Evolutionary conservation across 2,797 vertebrate species (phyloP), one percentile per base, ranked within the genome.

Genomic region (Hippocampus kuda): DNA sequence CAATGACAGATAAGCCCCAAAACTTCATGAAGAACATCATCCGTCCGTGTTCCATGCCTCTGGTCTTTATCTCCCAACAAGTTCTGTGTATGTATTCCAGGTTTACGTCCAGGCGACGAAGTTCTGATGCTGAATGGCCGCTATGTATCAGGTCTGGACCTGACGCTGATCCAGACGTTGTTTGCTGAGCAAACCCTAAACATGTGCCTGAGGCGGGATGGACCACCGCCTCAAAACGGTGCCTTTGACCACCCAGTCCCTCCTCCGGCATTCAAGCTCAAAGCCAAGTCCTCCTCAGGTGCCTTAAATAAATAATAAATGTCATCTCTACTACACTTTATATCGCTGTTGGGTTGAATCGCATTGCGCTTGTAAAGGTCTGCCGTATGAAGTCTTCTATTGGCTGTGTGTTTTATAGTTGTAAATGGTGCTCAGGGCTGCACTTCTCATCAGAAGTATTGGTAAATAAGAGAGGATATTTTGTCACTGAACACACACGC

Each of bases 221-320:
- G 85, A 70, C 48, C 73, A 0, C 48, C 9, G 26, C 68, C 76
- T 5, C 56, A 70, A 27, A 65, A 68, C 34, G 0, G 75, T 82
- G 85, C 54, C 77, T 85, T 70, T 81, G 83, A 73, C 74, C 34
- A 54, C 83, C 4, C 73, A 79, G 1, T 84, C 79, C 75, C 81
- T 85, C 71, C 68, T 27, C 54, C 53, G 53, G 70, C 62, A 67
- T 74, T 53, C 24, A 42, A 56, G 60, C 92, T 93, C 30, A 87
- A 84, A 67, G 92, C 94, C 84, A 93, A 88, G 75, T 87, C 92
- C 13, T 87, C 93, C 67, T 93, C 92, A 85, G 95, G 97, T 99
- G 89, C 85, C 66, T 75, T 20, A 34, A 67, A 34, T 12, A 57
- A 56, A 56, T 56, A 11, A 60, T 7, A 38, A 7, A 38, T 34